Conservation (phyloP, 2,797 vertebrate species). For the Ctenochaetus hawaiiensis region DNA sequence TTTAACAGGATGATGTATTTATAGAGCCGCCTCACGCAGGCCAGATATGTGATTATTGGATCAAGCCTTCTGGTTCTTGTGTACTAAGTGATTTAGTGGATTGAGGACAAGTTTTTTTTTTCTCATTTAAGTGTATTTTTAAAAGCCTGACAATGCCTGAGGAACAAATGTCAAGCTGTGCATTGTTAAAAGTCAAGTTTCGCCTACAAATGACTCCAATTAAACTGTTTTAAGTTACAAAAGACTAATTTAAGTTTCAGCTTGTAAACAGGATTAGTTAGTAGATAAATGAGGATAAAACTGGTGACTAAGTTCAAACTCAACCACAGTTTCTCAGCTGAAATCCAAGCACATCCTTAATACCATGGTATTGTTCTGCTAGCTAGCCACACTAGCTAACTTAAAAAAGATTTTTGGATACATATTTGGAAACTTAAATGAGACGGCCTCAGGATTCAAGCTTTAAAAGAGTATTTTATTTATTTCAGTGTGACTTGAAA, state of each 20-base stretch:
- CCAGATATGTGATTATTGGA: slow-evolving; percentile 4
- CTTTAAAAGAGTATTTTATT: no score
- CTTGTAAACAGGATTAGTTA: neutral
- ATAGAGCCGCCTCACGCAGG: neutral
- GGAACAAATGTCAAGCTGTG: neutral
- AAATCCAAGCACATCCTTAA: neutral
- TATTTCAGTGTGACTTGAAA: no score
- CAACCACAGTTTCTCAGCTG: neutral
- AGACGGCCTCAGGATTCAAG: neutral
- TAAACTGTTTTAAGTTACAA: no score
- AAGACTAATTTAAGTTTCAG: no score
- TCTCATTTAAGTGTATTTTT: neutral
- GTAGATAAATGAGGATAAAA: neutral
- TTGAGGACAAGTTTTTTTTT: neutral
- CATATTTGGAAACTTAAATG: neutral
- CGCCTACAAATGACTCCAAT: no score
- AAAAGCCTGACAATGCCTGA: neutral
- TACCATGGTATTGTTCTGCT: neutral
- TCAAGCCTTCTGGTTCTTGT: neutral
- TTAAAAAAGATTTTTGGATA: neutral
- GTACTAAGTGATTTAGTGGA: slow-evolving; percentile 9
- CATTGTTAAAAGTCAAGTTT: no score
- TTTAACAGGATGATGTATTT: slow-evolving; percentile 26
- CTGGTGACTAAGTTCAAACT: neutral
- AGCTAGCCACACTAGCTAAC: no score